A percentile compares a stretch with the other conserved stretches of the same genome.
Evolutionary conservation across 2,797 vertebrate genomes (phyloP).

Genomic region (Alcedo quadribrachys): DNA sequence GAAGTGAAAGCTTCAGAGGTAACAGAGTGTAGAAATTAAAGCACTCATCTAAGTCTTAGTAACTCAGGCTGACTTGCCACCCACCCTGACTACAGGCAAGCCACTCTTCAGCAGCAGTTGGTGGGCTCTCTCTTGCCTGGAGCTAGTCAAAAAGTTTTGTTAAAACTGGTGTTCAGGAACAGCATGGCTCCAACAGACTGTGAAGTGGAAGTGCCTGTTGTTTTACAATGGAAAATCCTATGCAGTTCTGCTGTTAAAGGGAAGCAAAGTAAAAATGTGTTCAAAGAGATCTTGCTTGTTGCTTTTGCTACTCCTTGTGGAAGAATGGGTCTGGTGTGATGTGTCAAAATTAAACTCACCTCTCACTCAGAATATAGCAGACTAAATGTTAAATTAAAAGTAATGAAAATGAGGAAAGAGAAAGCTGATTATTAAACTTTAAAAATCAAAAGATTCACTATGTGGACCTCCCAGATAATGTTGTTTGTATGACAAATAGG

Average conservation of each 20-base stretch:
- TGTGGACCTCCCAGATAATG: background rate
- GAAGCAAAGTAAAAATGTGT: background rate
- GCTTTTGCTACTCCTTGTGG: background rate
- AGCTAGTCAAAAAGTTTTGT: background rate
- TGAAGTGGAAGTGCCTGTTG: background rate
- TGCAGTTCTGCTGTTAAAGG: background rate
- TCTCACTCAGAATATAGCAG: background rate
- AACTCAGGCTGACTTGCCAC: background rate
- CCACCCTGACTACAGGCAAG: background rate
- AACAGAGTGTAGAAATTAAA: fast-evolving
- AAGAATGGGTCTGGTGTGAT: background rate
- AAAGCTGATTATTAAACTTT: background rate
- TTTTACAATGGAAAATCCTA: background rate
- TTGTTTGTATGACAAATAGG: background rate
- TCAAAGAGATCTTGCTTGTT: background rate
- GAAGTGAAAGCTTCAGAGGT: background rate
- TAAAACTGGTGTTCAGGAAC: background rate
- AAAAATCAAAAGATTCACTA: background rate
- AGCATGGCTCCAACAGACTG: background rate
- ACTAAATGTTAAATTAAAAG: background rate
- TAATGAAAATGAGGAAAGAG: background rate
- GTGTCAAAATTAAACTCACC: background rate
- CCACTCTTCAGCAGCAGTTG: fast-evolving
- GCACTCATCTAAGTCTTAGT: fast-evolving
- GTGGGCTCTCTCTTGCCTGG: background rate